Percentiles rank a stretch among this genome's conserved stretches.
Conservation (phyloP, 1,140 invertebrate species). For the Palaemon carinicauda region DNA sequence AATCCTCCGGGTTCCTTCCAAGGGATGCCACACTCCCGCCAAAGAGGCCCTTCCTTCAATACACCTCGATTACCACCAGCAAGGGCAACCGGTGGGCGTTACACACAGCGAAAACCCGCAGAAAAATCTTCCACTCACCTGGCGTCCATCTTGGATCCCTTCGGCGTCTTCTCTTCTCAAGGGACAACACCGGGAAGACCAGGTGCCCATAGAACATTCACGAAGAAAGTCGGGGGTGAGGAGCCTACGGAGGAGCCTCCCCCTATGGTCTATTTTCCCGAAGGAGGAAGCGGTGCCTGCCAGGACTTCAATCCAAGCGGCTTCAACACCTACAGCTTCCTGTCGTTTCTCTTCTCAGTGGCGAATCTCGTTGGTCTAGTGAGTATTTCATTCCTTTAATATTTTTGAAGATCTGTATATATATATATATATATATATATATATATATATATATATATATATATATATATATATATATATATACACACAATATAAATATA, state of each 20-base stretch:
- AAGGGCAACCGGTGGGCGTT: no score
- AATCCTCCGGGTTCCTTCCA: no score
- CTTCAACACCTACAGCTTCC: constrained; percentile 55
- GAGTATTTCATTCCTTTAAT: neutral
- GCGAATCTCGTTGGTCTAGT: constrained; percentile 39
- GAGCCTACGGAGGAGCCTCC: neutral
- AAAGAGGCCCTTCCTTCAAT: no score
- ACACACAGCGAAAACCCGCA: no score
- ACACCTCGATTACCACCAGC: no score
- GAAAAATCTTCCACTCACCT: no score
- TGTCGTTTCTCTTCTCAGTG: constrained; percentile 50
- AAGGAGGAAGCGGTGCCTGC: constrained; percentile 13
- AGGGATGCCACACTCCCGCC: no score
- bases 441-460: no score
- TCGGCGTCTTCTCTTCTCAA: neutral
- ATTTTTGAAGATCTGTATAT: no score
- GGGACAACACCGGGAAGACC: neutral
- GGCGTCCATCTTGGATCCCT: neutral
- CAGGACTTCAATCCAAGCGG: constrained; percentile 30
- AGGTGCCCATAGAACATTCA: neutral
- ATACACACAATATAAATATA: no score
- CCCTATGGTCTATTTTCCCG: constrained; percentile 45
- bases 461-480: no score
- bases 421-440: no score
- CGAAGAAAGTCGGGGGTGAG: neutral